phyloP scores from a whole-genome alignment of 1,140 invertebrate species.

The Zophobas morio region DNA sequence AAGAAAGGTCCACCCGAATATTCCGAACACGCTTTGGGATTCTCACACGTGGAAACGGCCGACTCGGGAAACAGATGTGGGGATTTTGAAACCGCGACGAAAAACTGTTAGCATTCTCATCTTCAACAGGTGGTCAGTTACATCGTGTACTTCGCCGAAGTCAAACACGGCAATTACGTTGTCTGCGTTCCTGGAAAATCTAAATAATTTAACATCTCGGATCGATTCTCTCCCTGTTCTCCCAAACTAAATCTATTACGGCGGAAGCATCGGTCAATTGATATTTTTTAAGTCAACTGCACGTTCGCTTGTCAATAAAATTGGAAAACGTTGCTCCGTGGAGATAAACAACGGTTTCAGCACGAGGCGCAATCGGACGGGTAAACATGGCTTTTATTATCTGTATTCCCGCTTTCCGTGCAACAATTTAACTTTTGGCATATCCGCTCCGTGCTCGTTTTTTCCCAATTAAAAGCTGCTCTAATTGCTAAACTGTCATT shows the following conservation, averaged over 20 bases:
- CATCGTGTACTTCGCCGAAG: slow-evolving; percentile 21
- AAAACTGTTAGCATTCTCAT: slow-evolving; percentile 56
- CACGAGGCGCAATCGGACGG: background rate
- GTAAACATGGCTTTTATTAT: slow-evolving; percentile 17
- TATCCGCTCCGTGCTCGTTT: background rate
- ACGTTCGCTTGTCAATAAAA: background rate
- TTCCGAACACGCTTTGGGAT: slow-evolving; percentile 42
- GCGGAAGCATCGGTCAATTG: background rate
- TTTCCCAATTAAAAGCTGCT: slow-evolving; percentile 10
- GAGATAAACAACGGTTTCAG: background rate
- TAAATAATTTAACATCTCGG: slow-evolving; percentile 42
- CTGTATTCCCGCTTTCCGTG: background rate
- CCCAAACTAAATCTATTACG: background rate
- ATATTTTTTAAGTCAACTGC: slow-evolving; percentile 1
- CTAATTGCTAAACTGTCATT: background rate
- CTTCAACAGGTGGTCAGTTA: slow-evolving; percentile 58
- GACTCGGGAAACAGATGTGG: slow-evolving; percentile 49
- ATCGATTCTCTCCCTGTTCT: background rate
- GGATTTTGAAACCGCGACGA: slow-evolving; percentile 51
- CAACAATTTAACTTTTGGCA: slow-evolving; percentile 17
- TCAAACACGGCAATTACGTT: slow-evolving; percentile 44
- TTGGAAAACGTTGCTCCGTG: slow-evolving; percentile 14
- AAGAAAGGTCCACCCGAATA: slow-evolving; percentile 34
- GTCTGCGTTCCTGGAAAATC: slow-evolving; percentile 46
- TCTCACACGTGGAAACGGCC: slow-evolving; percentile 33